Conservation (phyloP, 2,113 vertebrate species). For the Calyptommatus sinebrachiatus region DNA sequence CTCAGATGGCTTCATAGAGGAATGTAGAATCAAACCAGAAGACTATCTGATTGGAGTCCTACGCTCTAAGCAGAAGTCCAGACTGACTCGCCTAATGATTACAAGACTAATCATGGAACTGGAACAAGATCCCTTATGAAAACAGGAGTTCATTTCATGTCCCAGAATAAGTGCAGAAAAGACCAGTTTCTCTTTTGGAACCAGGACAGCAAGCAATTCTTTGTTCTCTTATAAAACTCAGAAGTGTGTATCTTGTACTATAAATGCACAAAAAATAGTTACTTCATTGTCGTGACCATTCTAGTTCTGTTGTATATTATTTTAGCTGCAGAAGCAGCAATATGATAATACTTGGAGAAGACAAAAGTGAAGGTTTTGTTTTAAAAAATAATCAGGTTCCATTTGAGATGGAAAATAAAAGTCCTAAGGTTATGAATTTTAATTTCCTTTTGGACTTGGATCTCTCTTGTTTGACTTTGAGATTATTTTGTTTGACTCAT, state of each 20-base stretch:
- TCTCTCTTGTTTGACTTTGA: constrained; percentile 61
- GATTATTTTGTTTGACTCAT: constrained; percentile 61
- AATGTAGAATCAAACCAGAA: too few relatives aligned
- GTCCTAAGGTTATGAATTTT: constrained; percentile 60
- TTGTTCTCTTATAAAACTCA: background rate
- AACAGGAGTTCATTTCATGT: too few relatives aligned
- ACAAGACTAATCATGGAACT: too few relatives aligned
- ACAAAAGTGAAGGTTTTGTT: constrained; percentile 57
- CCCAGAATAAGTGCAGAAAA: too few relatives aligned
- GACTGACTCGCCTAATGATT: too few relatives aligned
- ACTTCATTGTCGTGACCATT: too few relatives aligned
- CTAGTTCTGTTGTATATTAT: background rate
- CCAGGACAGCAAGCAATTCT: background rate
- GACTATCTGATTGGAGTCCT: too few relatives aligned
- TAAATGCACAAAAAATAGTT: background rate
- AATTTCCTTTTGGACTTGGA: constrained; percentile 59
- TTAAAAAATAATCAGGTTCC: constrained; percentile 54
- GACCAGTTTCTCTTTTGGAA: background rate
- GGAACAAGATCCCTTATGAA: too few relatives aligned
- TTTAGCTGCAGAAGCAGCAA: constrained; percentile 52
- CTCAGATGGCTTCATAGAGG: too few relatives aligned
- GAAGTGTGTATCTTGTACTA: background rate
- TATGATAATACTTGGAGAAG: constrained; percentile 54
- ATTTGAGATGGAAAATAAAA: constrained; percentile 51
- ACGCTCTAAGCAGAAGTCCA: too few relatives aligned